Percentiles rank a stretch among this genome's conserved stretches.
Evolutionary conservation across 2,113 vertebrate species (phyloP).

Genomic region (Burhinus oedicnemus): DNA sequence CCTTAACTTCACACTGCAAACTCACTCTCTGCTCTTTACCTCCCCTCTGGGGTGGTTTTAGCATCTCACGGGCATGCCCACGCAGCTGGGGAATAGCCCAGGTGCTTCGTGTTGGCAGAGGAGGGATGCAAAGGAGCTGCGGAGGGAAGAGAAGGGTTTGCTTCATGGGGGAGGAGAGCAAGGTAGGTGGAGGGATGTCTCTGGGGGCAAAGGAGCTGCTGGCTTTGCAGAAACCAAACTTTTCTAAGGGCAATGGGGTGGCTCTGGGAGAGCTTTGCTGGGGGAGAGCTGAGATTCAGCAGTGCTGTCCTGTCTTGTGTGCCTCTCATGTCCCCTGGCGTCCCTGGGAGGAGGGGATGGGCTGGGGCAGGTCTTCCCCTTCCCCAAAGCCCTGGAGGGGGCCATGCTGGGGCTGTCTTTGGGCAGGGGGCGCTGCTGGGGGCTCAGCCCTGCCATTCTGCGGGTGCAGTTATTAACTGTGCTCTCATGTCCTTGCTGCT

Average conservation of each 20-base stretch:
- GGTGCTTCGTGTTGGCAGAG: background rate
- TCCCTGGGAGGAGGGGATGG: background rate
- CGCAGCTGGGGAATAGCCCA: background rate
- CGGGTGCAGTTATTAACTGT: too few relatives aligned
- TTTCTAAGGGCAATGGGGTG: fast-evolving
- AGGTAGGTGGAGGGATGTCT: background rate
- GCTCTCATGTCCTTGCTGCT: background rate
- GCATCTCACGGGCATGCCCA: background rate
- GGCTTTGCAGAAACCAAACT: background rate
- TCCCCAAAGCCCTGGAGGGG: background rate
- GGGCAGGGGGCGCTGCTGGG: background rate
- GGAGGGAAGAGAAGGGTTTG: background rate
- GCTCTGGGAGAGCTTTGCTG: background rate
- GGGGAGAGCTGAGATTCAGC: fast-evolving
- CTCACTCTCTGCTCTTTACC: background rate
- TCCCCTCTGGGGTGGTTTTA: background rate
- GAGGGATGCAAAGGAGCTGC: background rate
- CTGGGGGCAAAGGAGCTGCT: background rate
- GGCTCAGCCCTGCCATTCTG: background rate
- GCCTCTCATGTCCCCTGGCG: fast-evolving
- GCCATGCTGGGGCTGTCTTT: background rate
- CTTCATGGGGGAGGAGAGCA: background rate
- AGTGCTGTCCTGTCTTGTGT: fast-evolving
- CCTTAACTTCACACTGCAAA: background rate
- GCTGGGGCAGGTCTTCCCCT: background rate